These are phyloP conservation scores for Enteromius mattozi DNA, from an alignment of 2,797 vertebrate species.

Conservation along the genomic window DNA sequence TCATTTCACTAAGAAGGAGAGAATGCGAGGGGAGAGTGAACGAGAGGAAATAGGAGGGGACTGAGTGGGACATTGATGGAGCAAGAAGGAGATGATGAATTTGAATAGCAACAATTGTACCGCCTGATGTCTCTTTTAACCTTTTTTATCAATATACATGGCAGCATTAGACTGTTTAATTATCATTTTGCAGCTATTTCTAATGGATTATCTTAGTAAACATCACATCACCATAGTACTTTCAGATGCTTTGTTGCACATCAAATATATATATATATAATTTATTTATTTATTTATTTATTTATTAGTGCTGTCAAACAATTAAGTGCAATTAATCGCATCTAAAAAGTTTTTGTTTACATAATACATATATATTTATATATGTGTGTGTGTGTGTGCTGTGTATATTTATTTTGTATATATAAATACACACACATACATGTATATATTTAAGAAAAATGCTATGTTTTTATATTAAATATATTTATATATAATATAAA, in stretches of 20 bases:
- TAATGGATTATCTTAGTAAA: slow-evolving; percentile 21
- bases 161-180: background rate
- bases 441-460: background rate
- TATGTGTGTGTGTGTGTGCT: too few relatives aligned
- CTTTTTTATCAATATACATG: slow-evolving; percentile 4
- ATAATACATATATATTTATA: too few relatives aligned
- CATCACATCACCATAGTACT: background rate
- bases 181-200: background rate
- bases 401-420: too few relatives aligned
- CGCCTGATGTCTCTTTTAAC: slow-evolving; percentile 60
- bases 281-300: too few relatives aligned
- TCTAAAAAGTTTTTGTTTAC: background rate
- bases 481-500: background rate
- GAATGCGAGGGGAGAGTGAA: slow-evolving; percentile 58
- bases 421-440: background rate
- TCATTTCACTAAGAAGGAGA: slow-evolving; percentile 76
- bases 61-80: slow-evolving; percentile 56
- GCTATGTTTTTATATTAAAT: background rate
- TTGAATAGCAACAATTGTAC: slow-evolving; percentile 56
- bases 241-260: background rate
- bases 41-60: slow-evolving; percentile 68
- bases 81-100: slow-evolving; percentile 69
- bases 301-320: background rate
- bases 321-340: background rate
- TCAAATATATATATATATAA: too few relatives aligned